Percentiles rank a stretch among this genome's conserved stretches.
These are phyloP conservation scores for Mugil cephalus DNA, from an alignment of 2,113 vertebrate species.

Conservation along the genomic window DNA sequence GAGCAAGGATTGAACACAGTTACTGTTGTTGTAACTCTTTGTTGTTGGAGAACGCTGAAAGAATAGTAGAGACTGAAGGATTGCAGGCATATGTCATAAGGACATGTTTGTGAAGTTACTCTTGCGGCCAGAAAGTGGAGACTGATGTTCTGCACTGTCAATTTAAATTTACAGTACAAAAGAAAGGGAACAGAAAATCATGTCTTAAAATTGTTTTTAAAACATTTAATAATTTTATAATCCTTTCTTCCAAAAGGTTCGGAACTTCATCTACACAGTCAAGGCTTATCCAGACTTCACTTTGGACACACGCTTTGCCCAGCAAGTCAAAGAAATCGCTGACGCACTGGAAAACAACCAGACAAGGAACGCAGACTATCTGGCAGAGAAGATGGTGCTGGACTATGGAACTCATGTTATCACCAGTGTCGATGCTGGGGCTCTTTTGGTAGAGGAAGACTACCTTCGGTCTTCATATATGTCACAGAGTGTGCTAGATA, in stretches of 20 bases:
- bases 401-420: constrained; percentile 91
- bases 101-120: no score
- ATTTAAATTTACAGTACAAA: no score
- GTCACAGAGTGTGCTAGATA: constrained; percentile 69
- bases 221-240: not conserved
- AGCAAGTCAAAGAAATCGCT: constrained; percentile 84
- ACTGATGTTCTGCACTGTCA: no score
- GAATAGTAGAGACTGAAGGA: no score
- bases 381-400: constrained; percentile 89
- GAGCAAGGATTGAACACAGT: no score
- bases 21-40: no score
- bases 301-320: constrained; percentile 85
- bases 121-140: no score
- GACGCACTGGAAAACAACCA: constrained; percentile 92
- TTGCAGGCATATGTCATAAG: no score
- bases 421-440: constrained; percentile 86
- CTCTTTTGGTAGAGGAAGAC: constrained; percentile 89
- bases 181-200: no score
- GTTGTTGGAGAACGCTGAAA: no score
- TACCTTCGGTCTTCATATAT: constrained; percentile 86
- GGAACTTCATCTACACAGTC: constrained; percentile 90
- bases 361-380: constrained; percentile 85
- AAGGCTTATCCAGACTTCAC: constrained; percentile 83
- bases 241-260: constrained; percentile 79
- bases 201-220: no score